Percentiles rank a stretch among this genome's conserved stretches.
These are phyloP conservation scores for Cheilosia vulpina DNA, from an alignment of 2,888 invertebrate species.

Conservation along the genomic window DNA sequence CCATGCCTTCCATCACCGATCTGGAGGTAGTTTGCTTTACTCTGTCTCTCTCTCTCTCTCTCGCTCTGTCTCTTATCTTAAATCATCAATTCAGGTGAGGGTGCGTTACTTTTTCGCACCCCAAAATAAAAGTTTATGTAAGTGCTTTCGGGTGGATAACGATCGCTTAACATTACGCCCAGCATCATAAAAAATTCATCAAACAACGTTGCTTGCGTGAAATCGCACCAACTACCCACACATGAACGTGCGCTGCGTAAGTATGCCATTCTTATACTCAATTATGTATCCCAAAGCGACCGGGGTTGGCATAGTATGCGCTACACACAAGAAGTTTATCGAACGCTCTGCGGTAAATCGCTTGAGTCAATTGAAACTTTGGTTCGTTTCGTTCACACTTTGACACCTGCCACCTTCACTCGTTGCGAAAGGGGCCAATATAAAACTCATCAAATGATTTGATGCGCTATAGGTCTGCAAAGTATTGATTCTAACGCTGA, in stretches of 20 bases:
- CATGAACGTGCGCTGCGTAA: background rate
- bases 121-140: conserved; percentile 62
- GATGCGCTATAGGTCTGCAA: conserved; percentile 55
- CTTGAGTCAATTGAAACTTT: conserved; percentile 49
- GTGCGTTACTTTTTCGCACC: conserved; percentile 59
- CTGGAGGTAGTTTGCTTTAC: conserved; percentile 26
- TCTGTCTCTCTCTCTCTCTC: too few relatives aligned
- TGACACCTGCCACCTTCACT: conserved; percentile 61
- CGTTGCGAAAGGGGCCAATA: conserved; percentile 34
- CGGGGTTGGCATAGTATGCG: background rate
- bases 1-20: conserved; percentile 50
- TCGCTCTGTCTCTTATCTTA: conserved; percentile 8
- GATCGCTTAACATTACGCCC: conserved; percentile 68
- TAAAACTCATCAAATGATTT: conserved; percentile 52
- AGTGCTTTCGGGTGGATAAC: conserved; percentile 68
- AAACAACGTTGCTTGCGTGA: conserved; percentile 49
- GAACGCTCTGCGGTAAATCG: conserved; percentile 43
- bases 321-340: conserved; percentile 20
- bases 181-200: conserved; percentile 68
- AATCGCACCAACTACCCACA: conserved; percentile 27
- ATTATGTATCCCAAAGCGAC: conserved; percentile 28
- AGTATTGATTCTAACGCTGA: conserved; percentile 33
- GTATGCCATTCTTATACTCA: conserved; percentile 39
- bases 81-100: conserved; percentile 66
- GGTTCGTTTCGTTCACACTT: conserved; percentile 38